Percentiles rank a stretch among this genome's conserved stretches.
phyloP scores from a whole-genome alignment of 2,113 vertebrate genomes.

The Cebus imitator region DNA sequence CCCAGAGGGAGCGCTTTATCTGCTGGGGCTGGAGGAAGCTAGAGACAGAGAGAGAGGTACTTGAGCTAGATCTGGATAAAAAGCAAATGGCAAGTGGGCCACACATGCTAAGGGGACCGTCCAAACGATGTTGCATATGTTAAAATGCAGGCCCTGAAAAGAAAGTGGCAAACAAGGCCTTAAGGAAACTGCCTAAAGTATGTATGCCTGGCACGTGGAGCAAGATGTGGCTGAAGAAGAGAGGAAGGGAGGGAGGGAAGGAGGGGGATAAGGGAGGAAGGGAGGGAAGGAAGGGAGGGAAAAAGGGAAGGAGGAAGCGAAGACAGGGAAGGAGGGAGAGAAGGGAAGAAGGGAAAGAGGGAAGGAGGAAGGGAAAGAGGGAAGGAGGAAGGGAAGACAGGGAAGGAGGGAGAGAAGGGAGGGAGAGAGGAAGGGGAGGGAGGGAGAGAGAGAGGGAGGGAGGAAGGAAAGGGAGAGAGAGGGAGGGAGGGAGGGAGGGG shows the following conservation, averaged over 20 bases:
- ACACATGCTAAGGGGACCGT: background rate
- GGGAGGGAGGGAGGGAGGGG: too few species aligned
- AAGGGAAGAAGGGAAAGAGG: background rate
- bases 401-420: background rate
- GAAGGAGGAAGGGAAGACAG: too few species aligned
- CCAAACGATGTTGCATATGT: accelerated
- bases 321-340: background rate
- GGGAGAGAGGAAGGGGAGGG: background rate
- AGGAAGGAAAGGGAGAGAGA: background rate
- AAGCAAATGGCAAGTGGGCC: background rate
- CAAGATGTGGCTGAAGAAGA: background rate
- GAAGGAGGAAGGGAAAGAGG: background rate
- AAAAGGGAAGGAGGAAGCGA: accelerated
- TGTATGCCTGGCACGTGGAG: accelerated
- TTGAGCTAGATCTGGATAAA: background rate
- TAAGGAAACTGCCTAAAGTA: background rate
- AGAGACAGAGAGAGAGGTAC: background rate
- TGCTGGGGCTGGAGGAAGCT: background rate
- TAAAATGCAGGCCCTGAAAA: background rate
- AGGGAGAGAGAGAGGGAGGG: background rate
- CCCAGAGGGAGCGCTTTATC: too few species aligned
- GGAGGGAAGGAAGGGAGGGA: background rate
- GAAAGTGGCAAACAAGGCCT: background rate
- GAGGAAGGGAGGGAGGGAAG: too few species aligned
- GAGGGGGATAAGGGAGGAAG: background rate